Base-by-base conservation (phyloP, 2,113 vertebrate species). In the Bothrops jararaca region DNA sequence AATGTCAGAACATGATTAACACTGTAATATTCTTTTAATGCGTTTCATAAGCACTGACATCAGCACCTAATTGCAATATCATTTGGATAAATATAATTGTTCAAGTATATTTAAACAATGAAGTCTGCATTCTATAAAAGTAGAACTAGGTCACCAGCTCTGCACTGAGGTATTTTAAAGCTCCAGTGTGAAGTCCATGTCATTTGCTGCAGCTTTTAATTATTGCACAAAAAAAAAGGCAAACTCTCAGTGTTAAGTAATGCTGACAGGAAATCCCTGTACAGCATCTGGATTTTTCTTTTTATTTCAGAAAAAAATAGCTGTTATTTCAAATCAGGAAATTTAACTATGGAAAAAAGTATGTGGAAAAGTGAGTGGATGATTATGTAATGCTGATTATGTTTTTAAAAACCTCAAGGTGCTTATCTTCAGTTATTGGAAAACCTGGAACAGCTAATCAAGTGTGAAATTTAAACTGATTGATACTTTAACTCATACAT, bases 281-380 rank as follows among this genome's bases (percentile, higher is more conserved):
- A 13, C 53, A 89, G 86, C n/a, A 89, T 29, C 93, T 93, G 90
- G 86, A 34, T 50, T 42, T 93, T 48, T 88, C 15, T 80, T 48
- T 57, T 88, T 58, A 85, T 93, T 90, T 42, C n/a, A 90, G 15
- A 26, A 42, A n/a, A 42, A 89, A 92, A 80, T 42, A 88, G 57
- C 50, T 90, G 57, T 87, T 90, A 87, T 90, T 93, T 91, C 89
- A 60, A 91, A 91, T 93, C n/a, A 93, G 26, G 45, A 91, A 91
- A 91, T 91, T 93, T 91, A 89, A 89, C 45, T 39, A 34, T 42
- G 53, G n/a, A 89, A 91, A 93, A 34, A 60, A 85, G 85, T 85
- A 58, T 58, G 53, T 29, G 87, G 90, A 18, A 88, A 89, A 5
- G 42, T 57, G 52, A 60, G 60, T 56, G 23, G 39, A 18, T 85